Conservation (phyloP, 2,797 vertebrate species). For the Emys orbicularis region DNA sequence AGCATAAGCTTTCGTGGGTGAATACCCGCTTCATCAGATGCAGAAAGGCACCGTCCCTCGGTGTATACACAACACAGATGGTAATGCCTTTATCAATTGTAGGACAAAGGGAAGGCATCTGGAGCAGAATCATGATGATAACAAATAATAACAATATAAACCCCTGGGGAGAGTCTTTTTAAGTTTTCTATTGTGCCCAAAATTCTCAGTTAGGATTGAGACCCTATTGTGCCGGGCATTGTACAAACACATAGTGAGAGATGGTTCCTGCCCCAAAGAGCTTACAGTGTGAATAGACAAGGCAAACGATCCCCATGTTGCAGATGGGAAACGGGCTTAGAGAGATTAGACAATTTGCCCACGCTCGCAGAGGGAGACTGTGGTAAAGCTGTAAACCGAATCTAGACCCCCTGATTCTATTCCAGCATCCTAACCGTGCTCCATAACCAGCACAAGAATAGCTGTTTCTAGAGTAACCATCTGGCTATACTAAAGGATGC, state of each 20-base stretch:
- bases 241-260: background rate
- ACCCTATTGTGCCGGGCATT: background rate
- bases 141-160: no score
- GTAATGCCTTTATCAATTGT: slow-evolving; percentile 44
- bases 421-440: no score
- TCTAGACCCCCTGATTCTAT: no score
- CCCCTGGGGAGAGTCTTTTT: no score
- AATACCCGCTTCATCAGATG: no score
- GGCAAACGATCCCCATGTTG: background rate
- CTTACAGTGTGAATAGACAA: background rate
- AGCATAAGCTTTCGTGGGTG: no score
- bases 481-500: background rate
- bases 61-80: slow-evolving; percentile 26
- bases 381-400: no score
- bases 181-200: background rate
- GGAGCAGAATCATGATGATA: slow-evolving; percentile 17
- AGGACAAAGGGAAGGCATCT: slow-evolving; percentile 43
- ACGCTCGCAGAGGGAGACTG: no score
- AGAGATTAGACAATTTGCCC: no score
- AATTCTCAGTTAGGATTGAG: slow-evolving; percentile 21
- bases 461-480: background rate
- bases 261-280: background rate
- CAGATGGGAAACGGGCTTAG: background rate
- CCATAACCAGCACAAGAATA: background rate
- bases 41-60: slow-evolving; percentile 24